Base-by-base conservation (phyloP, 2,797 vertebrate genomes). In the Argentina silus region DNA sequence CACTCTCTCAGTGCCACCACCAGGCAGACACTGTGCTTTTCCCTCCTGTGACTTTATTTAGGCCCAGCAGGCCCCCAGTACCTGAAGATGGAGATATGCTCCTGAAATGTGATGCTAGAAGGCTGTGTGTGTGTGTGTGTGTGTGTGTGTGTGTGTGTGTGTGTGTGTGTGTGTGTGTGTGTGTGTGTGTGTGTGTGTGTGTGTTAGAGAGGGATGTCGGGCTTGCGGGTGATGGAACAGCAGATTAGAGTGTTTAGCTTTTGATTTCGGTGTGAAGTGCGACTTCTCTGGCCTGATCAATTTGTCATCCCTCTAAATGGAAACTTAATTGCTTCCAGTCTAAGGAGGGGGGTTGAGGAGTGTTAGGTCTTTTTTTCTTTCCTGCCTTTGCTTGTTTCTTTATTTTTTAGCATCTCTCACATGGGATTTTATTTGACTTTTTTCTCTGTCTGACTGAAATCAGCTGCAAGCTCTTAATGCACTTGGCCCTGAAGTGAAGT, bases 261-360 rank as follows among this genome's bases (percentile, higher is more conserved):
- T 91, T 90, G 87, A 87, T 93, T 94, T 79, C 85, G 80, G 92
- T 89, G 88, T 90, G 86, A 91, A 82, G 92, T 89, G 88, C 89
- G 87, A 90, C 89, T 93, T 79, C 85, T 94, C 85, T 88, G 86
- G 88, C 90, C 88, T 86, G 82, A 94, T 95, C 93, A 91, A 93
- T 95, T 94, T 94, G 92, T 93, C 93, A 94, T 93, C 90, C 91
- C 81, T 91, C 89, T 93, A 93, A 95, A 95, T 93, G 92, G 93
- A 93, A 95, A 93, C 90, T 64, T 94, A 94, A 95, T 95, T 95
- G 91, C 90, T 90, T 95, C 92, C 82, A 74, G 90, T 90, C 93
- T 87, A 93, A 89, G 86, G 89, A 63, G 72, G 84, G 71, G 87
- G 89, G 77, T 91, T 92, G 85, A 90, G 87, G 84, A 84, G 66